Conservation (phyloP, 2,888 invertebrate species). For the Trypoxylon attenuatum region DNA sequence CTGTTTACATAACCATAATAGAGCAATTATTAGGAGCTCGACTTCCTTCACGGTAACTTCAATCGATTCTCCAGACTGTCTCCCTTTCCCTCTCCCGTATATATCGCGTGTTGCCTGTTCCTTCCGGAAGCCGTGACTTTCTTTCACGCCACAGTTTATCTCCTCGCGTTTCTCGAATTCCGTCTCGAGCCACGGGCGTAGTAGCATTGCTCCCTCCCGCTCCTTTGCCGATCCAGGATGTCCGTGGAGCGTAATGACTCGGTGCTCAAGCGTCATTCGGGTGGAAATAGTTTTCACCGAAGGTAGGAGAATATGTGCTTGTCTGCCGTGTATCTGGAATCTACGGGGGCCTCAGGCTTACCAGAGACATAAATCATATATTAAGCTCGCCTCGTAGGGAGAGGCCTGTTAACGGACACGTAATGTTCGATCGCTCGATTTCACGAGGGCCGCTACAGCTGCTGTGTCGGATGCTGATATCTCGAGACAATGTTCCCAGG, state of each 20-base stretch:
- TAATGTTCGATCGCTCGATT: conserved; percentile 54
- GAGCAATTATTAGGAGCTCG: conserved; percentile 38
- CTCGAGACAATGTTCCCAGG: conserved; percentile 39
- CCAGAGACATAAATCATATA: conserved; percentile 57
- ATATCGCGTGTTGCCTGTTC: too few species aligned
- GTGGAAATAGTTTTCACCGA: conserved; percentile 42
- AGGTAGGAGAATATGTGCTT: not conserved
- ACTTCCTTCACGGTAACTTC: too few species aligned
- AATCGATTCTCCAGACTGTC: too few species aligned
- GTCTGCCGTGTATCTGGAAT: conserved; percentile 32
- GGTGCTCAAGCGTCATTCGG: not conserved
- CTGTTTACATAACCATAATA: conserved; percentile 47
- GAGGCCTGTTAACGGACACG: conserved; percentile 49
- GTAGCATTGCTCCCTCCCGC: not conserved
- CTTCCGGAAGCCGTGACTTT: too few species aligned
- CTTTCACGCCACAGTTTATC: too few species aligned
- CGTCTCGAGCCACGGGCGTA: too few species aligned
- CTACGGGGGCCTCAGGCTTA: conserved; percentile 47
- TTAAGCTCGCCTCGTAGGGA: conserved; percentile 49
- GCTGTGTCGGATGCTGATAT: conserved; percentile 46
- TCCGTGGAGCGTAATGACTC: not conserved
- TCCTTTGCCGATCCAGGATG: not conserved
- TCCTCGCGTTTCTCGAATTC: not conserved
- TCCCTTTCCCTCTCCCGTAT: too few species aligned
- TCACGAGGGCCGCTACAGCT: conserved; percentile 38